Percentiles rank a stretch among this genome's conserved stretches.
Evolutionary conservation across 1,140 invertebrate species (phyloP).

Genomic region (Solenopsis fugax): DNA sequence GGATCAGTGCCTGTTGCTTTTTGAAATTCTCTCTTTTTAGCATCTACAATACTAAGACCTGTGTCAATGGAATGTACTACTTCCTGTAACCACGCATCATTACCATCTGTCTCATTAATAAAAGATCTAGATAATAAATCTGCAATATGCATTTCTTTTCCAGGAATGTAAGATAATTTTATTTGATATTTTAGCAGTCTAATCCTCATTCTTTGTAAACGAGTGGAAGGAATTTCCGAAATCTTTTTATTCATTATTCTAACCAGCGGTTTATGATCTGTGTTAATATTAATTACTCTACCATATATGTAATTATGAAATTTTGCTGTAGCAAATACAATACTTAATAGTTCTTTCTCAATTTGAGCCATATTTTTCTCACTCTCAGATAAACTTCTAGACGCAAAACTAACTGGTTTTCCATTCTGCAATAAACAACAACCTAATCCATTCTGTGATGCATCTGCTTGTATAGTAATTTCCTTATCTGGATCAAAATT

Average conservation of each 20-base stretch:
- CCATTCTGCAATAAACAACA: neutral
- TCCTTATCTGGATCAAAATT: neutral
- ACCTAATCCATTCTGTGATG: neutral
- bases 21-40: neutral
- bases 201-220: neutral
- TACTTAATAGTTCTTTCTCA: neutral
- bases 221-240: neutral
- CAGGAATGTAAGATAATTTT: neutral
- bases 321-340: neutral
- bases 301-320: slow-evolving; percentile 15
- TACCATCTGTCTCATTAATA: neutral
- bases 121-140: neutral
- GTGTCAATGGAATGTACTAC: neutral
- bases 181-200: slow-evolving; percentile 2
- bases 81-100: neutral
- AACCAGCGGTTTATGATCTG: neutral
- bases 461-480: neutral
- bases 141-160: slow-evolving; percentile 3
- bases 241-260: neutral
- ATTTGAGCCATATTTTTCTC: slow-evolving; percentile 1
- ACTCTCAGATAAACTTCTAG: neutral
- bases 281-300: neutral
- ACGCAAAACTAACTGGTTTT: neutral
- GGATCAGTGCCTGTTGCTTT: neutral
- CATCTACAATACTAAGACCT: neutral